Base-by-base conservation (phyloP, 2,888 invertebrate genomes). In the Agonopterix arenella region DNA sequence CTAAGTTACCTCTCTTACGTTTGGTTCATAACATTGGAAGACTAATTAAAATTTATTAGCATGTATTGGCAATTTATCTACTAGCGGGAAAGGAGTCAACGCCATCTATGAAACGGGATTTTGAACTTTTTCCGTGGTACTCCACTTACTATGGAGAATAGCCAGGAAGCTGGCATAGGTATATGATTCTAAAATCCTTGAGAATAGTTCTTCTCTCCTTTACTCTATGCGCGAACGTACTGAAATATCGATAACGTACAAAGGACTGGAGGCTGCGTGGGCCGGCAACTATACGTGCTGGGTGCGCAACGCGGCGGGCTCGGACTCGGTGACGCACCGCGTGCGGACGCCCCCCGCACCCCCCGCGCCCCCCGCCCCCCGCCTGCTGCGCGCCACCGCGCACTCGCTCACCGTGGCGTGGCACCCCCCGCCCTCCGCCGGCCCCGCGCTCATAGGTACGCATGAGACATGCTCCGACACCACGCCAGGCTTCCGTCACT, bases 281-380 rank as follows among this genome's bases (percentile, higher is more conserved):
- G 91, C 92, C 56, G 93, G 93, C 59, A 95, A 95, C 90, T 95
- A 94, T 81, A 92, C 94, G 49, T 95, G 95, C 72, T 88, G 91
- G 46, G 94, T 93, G 48, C 93, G 93, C 68, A 96, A 96, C 83
- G 88, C 92, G 50, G 93, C 93, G 63, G 96, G 96, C n/a, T 91
- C 91, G 53, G 96, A 96, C 80, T 91, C 93, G 62, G 92, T 94
- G 58, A 91, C 91, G 53, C 94, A 94, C 73, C 90, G 92, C 44
- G 78, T 94, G 56, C 89, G 92, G 58, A 49, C 60, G 43, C 55
- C 71, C 50, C 60, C 55, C 9, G 93, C 95, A 18, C 95, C 94
- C 8, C 85, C 85, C 51, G 85, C 93, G 45, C 94, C 94, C 41
- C 81, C 84, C 57, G 18, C 18, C 4, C 88, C 93, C 60, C 92